phyloP scores from a whole-genome alignment of 2,113 vertebrate species.

The Hippocampus comes region DNA sequence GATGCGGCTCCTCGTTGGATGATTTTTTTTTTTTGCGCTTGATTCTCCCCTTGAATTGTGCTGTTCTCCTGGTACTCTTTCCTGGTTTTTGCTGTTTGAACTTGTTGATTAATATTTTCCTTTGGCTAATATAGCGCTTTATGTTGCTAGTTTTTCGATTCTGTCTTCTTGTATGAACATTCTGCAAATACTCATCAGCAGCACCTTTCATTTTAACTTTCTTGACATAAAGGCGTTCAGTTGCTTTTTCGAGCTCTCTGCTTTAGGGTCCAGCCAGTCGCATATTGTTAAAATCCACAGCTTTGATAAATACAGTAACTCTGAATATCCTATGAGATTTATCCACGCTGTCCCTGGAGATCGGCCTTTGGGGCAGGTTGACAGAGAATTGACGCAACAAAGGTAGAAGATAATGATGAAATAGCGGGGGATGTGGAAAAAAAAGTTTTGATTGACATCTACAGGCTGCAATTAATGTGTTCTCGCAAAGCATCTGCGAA shows the following conservation, averaged over 20 bases:
- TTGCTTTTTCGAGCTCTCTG: not conserved
- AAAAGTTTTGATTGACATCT: constrained; percentile 87
- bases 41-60: too few relatives aligned
- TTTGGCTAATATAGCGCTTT: too few relatives aligned
- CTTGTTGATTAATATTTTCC: too few relatives aligned
- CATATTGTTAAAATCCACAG: constrained; percentile 4
- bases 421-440: constrained; percentile 46
- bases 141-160: too few relatives aligned
- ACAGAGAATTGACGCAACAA: constrained; percentile 32
- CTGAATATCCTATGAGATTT: constrained; percentile 27
- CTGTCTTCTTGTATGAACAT: not conserved
- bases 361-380: constrained; percentile 34
- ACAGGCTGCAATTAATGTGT: constrained; percentile 89
- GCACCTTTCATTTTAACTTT: not conserved
- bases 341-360: constrained; percentile 37
- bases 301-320: constrained; percentile 49
- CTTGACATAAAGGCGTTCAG: not conserved
- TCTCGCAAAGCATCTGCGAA: constrained; percentile 71
- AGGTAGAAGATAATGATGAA: constrained; percentile 50
- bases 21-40: too few relatives aligned
- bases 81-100: too few relatives aligned
- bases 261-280: constrained; percentile 13
- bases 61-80: too few relatives aligned
- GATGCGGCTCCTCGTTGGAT: too few relatives aligned
- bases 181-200: not conserved